Conservation (phyloP, 2,888 invertebrate species). For the Heptascelio sp. region DNA sequence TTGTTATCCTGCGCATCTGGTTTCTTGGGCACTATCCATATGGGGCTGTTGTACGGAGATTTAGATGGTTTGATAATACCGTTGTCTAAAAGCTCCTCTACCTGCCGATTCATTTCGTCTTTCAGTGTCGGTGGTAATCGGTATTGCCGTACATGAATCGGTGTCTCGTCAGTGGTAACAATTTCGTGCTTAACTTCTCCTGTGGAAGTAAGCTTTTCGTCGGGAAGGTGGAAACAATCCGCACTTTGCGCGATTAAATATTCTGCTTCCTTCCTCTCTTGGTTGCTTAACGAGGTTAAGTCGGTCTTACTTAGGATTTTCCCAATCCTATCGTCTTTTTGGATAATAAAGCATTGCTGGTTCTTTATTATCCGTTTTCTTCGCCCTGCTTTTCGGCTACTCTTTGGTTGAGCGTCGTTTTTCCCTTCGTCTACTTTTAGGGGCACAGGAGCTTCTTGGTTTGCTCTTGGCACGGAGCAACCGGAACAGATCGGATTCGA, state of each 20-base stretch:
- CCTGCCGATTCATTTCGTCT: slow-evolving; percentile 74
- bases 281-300: too few species aligned
- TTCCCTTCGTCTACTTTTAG: too few species aligned
- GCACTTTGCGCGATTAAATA: not conserved
- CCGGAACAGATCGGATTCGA: too few species aligned
- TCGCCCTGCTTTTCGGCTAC: too few species aligned
- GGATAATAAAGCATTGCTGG: too few species aligned
- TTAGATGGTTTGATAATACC: slow-evolving; percentile 64
- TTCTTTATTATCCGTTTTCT: too few species aligned
- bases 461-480: too few species aligned
- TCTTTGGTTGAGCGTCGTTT: too few species aligned
- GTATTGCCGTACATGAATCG: not conserved
- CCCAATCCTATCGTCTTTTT: not conserved
- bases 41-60: not conserved
- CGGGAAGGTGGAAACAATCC: not conserved
- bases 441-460: not conserved
- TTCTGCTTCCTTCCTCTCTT: not conserved
- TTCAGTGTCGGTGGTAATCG: not conserved
- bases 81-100: slow-evolving; percentile 70
- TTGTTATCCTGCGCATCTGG: not conserved
- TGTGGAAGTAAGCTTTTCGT: not conserved
- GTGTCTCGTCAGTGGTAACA: not conserved
- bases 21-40: not conserved
- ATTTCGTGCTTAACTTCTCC: not conserved
- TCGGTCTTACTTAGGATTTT: too few species aligned